Base-by-base conservation (phyloP, 2,113 vertebrate genomes). In the Phalacrocorax carbo region DNA sequence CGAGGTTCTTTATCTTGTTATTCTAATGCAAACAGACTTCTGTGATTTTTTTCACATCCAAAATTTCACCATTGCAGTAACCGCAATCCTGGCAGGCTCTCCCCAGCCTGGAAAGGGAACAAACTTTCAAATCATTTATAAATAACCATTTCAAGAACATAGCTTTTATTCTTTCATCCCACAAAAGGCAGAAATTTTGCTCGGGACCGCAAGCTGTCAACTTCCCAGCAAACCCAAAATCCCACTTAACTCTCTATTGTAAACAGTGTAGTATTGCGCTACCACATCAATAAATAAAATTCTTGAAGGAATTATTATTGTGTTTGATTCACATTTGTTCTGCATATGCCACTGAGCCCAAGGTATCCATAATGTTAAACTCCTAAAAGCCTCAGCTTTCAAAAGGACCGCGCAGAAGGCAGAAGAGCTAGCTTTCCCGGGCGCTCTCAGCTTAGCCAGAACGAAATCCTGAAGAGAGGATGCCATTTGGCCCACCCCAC, bases 271-370 rank as follows among this genome's bases (percentile, higher is more conserved):
- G 95, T 96, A 97, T 92, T 96, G 97, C 77, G 42, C 95, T 91
- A 87, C 97, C 98, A 98, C 98, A 98, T 98, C 98, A 98, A 98
- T 95, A 91, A 96, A 95, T 85, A 91, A 84, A 93, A 97, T 97
- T 97, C 97, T 95, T 97, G 91, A 92, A 97, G 96, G 96, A 97
- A 97, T 97, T 96, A 97, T 90, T 96, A 77, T 48, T 76, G 89
- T 82, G 96, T 96, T 98, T 96, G 94, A 97, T 94, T 98, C 97
- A 97, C 98, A 98, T 98, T 98, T 98, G 98, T 96, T 98, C 97
- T 93, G 96, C 97, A 98, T 94, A 98, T 98, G 98, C 97, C 97
- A 54, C 94, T 80, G 95, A 98, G 97, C 93, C 92, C 90, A 96
- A 96, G 96, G 97, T 97, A 98, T 97, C 96, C 95, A 3, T 69